Evolutionary conservation across 2,797 vertebrate species (phyloP), one percentile per base, ranked within the genome.

Genomic region (Oryzias sinensis): DNA sequence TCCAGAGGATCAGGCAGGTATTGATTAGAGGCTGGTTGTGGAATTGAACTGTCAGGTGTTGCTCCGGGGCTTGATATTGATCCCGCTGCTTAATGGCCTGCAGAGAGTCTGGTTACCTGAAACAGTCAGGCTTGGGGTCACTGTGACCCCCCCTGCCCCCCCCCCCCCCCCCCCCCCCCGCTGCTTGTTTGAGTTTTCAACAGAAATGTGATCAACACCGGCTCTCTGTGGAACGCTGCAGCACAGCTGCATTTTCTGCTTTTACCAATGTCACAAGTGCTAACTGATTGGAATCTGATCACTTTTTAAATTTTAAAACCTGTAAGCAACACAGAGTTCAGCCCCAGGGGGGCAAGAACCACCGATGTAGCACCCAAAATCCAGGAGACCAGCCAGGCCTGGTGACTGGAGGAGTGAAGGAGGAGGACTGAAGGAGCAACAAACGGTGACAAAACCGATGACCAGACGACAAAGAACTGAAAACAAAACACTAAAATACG

Each of bases 1-100:
- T 87, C 65, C 84, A 86, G 87, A 83, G 73, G 79, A 91, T 85
- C 91, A 83, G 88, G 74, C 85, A 81, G 75, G 65, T 89, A 95
- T 94, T 80, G 92, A 94, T 93, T 76, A 53, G 61, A 78, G 81
- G 69, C 84, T 81, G 76, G 73, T 82, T 89, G 88, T 90, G 84
- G 93, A 93, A 94, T 94, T 93, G 92, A 95, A 92, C 87, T 93
- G 90, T 91, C 88, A 92, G 89, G 84, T 91, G 90, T 91, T 91
- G 78, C 80, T 68, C 85, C 64, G 79, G 87, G 76, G 87, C 67
- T 84, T 94, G 90, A 92, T 94, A 94, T 93, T 72, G 94, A 94
- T 95, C 86, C 53, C 64, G 45, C 75, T 82, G 72, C 79, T 79
- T 81, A 82, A 81, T 53, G 65, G 77, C 81, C 73, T 77, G 83